phyloP scores from a whole-genome alignment of 2,797 vertebrate genomes.

The Muraenolepis orangiensis region DNA sequence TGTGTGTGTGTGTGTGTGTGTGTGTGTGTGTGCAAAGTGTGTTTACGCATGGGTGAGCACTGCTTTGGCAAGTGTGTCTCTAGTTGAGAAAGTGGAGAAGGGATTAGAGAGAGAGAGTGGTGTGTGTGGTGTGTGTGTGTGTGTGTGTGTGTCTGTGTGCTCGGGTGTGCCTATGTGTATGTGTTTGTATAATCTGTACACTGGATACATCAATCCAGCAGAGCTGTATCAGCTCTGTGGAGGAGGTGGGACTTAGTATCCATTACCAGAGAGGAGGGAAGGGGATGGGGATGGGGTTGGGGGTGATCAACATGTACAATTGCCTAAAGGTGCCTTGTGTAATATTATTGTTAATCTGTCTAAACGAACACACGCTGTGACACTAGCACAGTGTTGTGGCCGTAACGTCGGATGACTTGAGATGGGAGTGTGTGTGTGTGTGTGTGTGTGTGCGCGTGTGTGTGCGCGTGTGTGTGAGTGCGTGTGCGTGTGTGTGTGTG shows the following conservation, averaged over 20 bases:
- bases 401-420: background rate
- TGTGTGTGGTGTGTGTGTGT: background rate
- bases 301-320: background rate
- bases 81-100: constrained; percentile 61
- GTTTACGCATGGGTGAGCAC: background rate
- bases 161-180: no score
- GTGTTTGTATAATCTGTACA: background rate
- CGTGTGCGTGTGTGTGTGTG: background rate
- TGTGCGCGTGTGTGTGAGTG: background rate
- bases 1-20: background rate
- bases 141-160: no score
- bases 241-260: background rate
- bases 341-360: background rate
- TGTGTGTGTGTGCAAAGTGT: background rate
- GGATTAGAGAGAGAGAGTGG: no score
- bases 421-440: background rate
- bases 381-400: background rate
- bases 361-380: background rate
- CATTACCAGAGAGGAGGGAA: background rate
- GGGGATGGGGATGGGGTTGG: background rate
- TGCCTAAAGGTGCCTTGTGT: background rate
- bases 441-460: background rate
- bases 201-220: background rate
- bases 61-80: constrained; percentile 23
- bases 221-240: background rate